A percentile compares a stretch with the other conserved stretches of the same genome.
These are phyloP conservation scores for Plodia interpunctella DNA, from an alignment of 1,140 invertebrate species.

Conservation along the genomic window DNA sequence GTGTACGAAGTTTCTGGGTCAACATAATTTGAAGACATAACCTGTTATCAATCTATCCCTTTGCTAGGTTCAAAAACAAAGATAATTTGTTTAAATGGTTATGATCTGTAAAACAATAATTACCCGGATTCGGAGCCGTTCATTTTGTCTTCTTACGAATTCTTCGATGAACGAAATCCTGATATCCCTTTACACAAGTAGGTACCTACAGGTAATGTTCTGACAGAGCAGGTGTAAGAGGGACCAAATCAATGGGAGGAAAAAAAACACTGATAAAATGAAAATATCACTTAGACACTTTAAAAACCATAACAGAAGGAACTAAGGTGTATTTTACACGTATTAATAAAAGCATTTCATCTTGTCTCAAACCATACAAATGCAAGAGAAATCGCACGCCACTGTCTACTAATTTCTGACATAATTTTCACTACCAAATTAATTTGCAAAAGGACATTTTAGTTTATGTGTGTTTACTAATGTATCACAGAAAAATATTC, in stretches of 20 bases:
- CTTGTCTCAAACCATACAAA: conserved; percentile 73
- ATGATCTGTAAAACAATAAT: conserved; percentile 31
- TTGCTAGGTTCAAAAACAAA: too few relatives aligned
- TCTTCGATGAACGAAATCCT: conserved; percentile 26
- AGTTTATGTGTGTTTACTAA: conserved; percentile 31
- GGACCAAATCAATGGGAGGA: conserved; percentile 28
- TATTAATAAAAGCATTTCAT: conserved; percentile 63
- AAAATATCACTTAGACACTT: conserved; percentile 48
- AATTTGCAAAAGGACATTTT: conserved; percentile 32
- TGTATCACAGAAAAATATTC: conserved; percentile 51
- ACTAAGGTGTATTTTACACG: conserved; percentile 54
- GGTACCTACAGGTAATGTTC: conserved; percentile 30
- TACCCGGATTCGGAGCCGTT: conserved; percentile 89
- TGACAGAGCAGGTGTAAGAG: conserved; percentile 43
- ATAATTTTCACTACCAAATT: conserved; percentile 64
- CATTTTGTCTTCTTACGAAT: conserved; percentile 73
- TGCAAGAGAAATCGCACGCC: conserved; percentile 73
- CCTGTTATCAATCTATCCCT: too few relatives aligned
- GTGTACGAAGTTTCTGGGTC: not conserved
- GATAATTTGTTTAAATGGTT: too few relatives aligned
- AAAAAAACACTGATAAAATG: conserved; percentile 38
- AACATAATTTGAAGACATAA: not conserved
- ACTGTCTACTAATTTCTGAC: conserved; percentile 65
- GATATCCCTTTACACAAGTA: conserved; percentile 29
- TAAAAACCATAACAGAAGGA: conserved; percentile 56